Conservation (phyloP, 1,140 invertebrate species). For the Tetramorium parvispinum region DNA sequence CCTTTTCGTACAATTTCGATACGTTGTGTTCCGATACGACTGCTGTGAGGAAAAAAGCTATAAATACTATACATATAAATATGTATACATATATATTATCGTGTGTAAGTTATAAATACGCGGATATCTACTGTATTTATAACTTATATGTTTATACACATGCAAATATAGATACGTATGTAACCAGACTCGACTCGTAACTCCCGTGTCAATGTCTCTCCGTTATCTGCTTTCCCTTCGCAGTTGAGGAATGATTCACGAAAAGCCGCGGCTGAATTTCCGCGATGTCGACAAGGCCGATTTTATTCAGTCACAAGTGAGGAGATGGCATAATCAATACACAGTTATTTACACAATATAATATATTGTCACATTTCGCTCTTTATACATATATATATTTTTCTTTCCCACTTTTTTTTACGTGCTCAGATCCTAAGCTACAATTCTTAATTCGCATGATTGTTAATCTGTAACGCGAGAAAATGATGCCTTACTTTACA, state of each 20-base stretch:
- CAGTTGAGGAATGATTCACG: background rate
- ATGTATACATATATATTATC: conserved; percentile 62
- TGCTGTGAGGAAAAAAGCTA: conserved; percentile 64
- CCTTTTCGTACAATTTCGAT: conserved; percentile 52
- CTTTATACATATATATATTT: conserved; percentile 49
- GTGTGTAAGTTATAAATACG: conserved; percentile 70
- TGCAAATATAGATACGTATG: conserved; percentile 71
- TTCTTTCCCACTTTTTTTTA: conserved; percentile 44
- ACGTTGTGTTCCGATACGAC: conserved; percentile 56
- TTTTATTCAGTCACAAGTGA: background rate
- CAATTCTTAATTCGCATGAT: conserved; percentile 19
- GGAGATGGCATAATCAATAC: conserved; percentile 27
- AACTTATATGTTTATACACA: conserved; percentile 76
- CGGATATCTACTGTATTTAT: conserved; percentile 69
- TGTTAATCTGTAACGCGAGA: conserved; percentile 32
- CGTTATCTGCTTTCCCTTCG: background rate
- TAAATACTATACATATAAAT: conserved; percentile 66
- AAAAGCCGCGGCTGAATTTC: background rate
- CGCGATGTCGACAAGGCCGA: background rate
- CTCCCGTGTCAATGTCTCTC: background rate
- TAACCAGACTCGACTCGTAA: conserved; percentile 38
- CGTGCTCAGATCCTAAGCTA: conserved; percentile 77
- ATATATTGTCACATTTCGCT: conserved; percentile 79
- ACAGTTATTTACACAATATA: conserved; percentile 71
- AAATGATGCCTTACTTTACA: conserved; percentile 25